A percentile compares a stretch with the other conserved stretches of the same genome.
Evolutionary conservation across 2,113 vertebrate species (phyloP).

Genomic region (Clarias macrocephalus): DNA sequence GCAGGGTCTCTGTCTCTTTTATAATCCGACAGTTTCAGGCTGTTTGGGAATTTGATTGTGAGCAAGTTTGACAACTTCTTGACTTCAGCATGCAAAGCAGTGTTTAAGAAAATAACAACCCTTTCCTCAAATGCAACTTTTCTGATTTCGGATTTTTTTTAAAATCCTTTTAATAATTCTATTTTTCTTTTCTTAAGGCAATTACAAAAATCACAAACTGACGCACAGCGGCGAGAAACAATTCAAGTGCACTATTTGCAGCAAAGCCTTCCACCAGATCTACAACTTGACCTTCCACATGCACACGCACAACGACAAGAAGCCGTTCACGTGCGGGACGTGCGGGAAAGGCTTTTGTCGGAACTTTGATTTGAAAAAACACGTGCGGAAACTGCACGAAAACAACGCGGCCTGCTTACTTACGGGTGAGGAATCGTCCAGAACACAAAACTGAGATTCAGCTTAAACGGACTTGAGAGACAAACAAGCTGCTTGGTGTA

Average conservation of each 20-base stretch:
- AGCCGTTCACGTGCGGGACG: slow-evolving; percentile 86
- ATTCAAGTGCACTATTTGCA: slow-evolving; percentile 88
- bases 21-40: slow-evolving; percentile 68
- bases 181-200: slow-evolving; percentile 58
- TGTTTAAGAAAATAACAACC: slow-evolving; percentile 65
- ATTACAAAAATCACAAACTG: slow-evolving; percentile 89
- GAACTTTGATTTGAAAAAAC: slow-evolving; percentile 92
- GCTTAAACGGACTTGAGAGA: slow-evolving; percentile 44
- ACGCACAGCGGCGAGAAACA: slow-evolving; percentile 91
- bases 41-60: slow-evolving; percentile 73
- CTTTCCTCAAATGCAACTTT: slow-evolving; percentile 54
- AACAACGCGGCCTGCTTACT: slow-evolving; percentile 68
- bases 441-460: slow-evolving; percentile 79
- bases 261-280: slow-evolving; percentile 90
- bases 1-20: slow-evolving; percentile 69
- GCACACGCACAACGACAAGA: slow-evolving; percentile 93
- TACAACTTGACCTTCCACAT: slow-evolving; percentile 91
- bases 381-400: slow-evolving; percentile 88
- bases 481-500: slow-evolving; percentile 36
- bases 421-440: slow-evolving; percentile 75
- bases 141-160: neutral
- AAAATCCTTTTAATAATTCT: neutral
- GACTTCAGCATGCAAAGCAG: slow-evolving; percentile 71
- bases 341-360: slow-evolving; percentile 90
- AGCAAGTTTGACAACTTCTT: slow-evolving; percentile 93